A percentile compares a stretch with the other conserved stretches of the same genome.
Evolutionary conservation across 2,888 invertebrate genomes (phyloP).

Genomic region (Chrysotoxum bicinctum): DNA sequence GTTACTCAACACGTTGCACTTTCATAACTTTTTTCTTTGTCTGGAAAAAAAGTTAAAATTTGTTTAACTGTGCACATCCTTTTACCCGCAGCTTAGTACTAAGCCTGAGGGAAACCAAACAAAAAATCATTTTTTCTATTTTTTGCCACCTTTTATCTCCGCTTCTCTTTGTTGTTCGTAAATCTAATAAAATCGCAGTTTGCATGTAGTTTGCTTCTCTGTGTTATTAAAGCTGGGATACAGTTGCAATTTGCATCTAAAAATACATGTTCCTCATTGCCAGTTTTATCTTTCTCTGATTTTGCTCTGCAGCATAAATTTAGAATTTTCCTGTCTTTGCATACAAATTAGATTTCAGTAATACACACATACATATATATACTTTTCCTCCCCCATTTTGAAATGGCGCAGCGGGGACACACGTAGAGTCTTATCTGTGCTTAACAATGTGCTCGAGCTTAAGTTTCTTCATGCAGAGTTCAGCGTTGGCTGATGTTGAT

Average conservation of each 20-base stretch:
- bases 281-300: conserved; percentile 3
- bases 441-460: conserved; percentile 49
- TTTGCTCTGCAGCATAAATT: conserved; percentile 48
- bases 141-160: conserved; percentile 7
- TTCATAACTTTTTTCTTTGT: not conserved
- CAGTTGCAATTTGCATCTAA: conserved; percentile 61
- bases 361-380: not conserved
- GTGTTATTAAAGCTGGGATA: conserved; percentile 1
- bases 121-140: not conserved
- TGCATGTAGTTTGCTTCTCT: not conserved
- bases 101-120: not conserved
- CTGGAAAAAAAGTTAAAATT: not conserved
- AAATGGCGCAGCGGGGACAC: conserved; percentile 4
- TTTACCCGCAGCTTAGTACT: not conserved
- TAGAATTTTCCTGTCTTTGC: conserved; percentile 61
- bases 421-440: conserved; percentile 40
- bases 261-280: conserved; percentile 28
- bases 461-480: conserved; percentile 38
- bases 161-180: conserved; percentile 22
- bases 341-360: conserved; percentile 65
- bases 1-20: not conserved
- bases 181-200: conserved; percentile 55
- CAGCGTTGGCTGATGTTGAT: conserved; percentile 6
- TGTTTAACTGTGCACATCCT: not conserved
- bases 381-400: not conserved